Evolutionary conservation across 2,113 vertebrate genomes (phyloP).

Genomic region (Connochaetes taurinus): DNA sequence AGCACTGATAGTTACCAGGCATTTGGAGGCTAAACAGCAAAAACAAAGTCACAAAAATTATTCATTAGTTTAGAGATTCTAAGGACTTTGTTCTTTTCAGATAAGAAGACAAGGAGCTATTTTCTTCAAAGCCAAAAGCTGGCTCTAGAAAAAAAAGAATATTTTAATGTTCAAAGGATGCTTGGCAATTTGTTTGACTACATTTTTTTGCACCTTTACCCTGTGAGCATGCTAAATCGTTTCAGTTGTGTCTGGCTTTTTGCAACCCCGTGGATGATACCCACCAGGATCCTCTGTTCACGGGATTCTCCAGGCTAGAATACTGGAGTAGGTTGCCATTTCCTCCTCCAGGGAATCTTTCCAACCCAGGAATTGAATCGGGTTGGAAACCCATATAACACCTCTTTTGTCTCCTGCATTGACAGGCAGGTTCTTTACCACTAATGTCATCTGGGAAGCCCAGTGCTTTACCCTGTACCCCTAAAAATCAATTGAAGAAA

Average conservation of each 20-base stretch:
- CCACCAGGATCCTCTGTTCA: background rate
- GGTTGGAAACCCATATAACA: background rate
- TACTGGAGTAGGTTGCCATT: background rate
- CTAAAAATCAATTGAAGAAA: background rate
- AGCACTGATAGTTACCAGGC: background rate
- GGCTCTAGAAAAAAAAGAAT: background rate
- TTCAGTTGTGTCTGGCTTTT: background rate
- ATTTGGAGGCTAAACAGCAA: background rate
- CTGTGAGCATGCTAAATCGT: background rate
- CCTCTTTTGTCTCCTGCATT: background rate
- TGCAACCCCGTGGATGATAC: accelerated
- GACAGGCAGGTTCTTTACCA: background rate
- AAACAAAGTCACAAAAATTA: conserved; percentile 27
- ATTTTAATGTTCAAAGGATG: background rate
- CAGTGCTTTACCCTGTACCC: background rate
- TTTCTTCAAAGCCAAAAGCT: conserved; percentile 4
- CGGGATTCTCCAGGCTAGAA: background rate
- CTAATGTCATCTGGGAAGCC: background rate
- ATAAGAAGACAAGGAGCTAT: conserved; percentile 9
- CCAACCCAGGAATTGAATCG: background rate
- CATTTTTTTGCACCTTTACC: background rate
- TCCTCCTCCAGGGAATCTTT: background rate
- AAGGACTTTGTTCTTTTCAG: conserved; percentile 11
- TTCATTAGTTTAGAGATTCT: background rate
- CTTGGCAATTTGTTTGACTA: background rate